Evolutionary conservation across 2,113 vertebrate species (phyloP).

Genomic region (Rafetus swinhoei): DNA sequence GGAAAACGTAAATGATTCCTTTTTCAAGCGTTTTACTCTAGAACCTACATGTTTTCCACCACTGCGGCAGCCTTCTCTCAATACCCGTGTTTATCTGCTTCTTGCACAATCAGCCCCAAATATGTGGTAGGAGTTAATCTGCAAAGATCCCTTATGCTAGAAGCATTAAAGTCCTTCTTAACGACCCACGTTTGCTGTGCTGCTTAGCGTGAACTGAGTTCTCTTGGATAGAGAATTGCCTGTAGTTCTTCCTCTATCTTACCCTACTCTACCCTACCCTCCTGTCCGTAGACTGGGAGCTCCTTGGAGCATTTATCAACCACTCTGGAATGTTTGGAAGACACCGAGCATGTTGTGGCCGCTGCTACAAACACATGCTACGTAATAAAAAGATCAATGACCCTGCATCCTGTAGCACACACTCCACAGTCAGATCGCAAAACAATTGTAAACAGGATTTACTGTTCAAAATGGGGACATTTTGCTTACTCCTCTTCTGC

Average conservation of each 20-base stretch:
- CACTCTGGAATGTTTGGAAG: background rate
- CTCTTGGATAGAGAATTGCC: background rate
- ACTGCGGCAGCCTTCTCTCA: fast-evolving
- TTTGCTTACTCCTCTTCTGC: constrained; percentile 4
- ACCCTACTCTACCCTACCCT: background rate
- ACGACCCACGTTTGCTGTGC: background rate
- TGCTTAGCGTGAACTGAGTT: background rate
- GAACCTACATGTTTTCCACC: background rate
- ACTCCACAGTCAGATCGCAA: background rate
- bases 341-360: background rate
- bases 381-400: background rate
- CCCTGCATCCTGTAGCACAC: background rate
- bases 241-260: too few relatives aligned
- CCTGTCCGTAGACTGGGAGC: background rate
- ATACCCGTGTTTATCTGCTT: background rate
- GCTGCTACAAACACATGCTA: background rate
- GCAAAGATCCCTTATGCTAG: background rate
- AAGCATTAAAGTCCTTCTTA: fast-evolving
- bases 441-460: background rate
- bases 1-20: background rate
- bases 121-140: fast-evolving
- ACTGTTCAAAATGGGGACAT: background rate
- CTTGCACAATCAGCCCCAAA: background rate
- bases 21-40: background rate
- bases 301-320: background rate